These are phyloP conservation scores for Antedon mediterranea DNA, from an alignment of 53 echinoderm and acorn worm species.

Conservation along the genomic window DNA sequence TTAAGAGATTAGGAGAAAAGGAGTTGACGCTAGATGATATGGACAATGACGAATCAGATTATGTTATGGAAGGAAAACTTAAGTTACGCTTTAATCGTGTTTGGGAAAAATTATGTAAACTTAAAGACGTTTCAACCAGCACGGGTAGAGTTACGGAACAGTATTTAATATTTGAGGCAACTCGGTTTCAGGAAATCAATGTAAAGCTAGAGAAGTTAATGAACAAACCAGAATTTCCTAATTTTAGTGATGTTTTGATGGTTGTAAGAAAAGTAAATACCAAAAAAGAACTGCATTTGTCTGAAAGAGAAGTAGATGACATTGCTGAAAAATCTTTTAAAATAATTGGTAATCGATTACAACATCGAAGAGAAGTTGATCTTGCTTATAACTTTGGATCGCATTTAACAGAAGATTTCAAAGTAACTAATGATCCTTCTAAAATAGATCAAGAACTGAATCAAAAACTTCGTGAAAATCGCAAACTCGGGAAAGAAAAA, in stretches of 20 bases:
- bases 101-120: slow-evolving; percentile 59
- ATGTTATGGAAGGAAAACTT: slow-evolving; percentile 68
- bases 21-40: slow-evolving; percentile 79
- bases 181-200: slow-evolving; percentile 75
- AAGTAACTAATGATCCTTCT: slow-evolving; percentile 32
- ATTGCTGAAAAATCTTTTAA: slow-evolving; percentile 65
- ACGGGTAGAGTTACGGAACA: slow-evolving; percentile 64
- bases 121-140: slow-evolving; percentile 33
- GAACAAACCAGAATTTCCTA: slow-evolving; percentile 60
- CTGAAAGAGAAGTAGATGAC: slow-evolving; percentile 20
- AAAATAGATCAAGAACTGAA: slow-evolving; percentile 32
- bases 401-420: slow-evolving; percentile 27
- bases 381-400: slow-evolving; percentile 47
- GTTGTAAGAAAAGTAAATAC: slow-evolving; percentile 39
- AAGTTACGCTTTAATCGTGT: slow-evolving; percentile 55
- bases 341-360: slow-evolving; percentile 46
- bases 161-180: slow-evolving; percentile 38
- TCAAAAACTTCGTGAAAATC: slow-evolving; percentile 38
- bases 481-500: slow-evolving; percentile 25
- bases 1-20: slow-evolving; percentile 53
- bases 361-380: slow-evolving; percentile 54
- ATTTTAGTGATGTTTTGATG: slow-evolving; percentile 48
- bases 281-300: slow-evolving; percentile 37
- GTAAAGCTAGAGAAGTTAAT: slow-evolving; percentile 40
- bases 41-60: slow-evolving; percentile 45